These are phyloP conservation scores for Plotosus lineatus DNA, from an alignment of 2,113 vertebrate genomes.

Conservation along the genomic window DNA sequence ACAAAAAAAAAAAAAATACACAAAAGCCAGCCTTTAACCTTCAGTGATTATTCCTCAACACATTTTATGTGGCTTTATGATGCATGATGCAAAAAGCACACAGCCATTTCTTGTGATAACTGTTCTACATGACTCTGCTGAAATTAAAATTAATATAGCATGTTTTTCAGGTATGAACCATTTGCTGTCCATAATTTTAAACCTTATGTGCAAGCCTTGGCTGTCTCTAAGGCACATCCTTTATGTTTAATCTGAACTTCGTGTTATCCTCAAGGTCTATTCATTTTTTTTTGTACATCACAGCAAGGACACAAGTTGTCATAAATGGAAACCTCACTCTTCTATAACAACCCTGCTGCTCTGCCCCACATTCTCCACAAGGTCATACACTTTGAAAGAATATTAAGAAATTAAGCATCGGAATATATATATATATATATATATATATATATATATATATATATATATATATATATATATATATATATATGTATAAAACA, in stretches of 20 bases:
- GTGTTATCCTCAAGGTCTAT: background rate
- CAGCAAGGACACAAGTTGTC: constrained; percentile 6
- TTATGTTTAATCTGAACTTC: constrained; percentile 9
- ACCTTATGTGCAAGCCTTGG: background rate
- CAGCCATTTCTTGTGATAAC: background rate
- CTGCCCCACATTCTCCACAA: background rate
- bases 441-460: too few species aligned
- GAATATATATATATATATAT: too few species aligned
- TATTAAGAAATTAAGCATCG: background rate
- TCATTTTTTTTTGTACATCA: background rate
- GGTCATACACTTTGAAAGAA: constrained; percentile 1
- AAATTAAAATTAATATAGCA: background rate
- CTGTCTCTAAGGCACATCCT: constrained; percentile 1
- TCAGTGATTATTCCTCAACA: background rate
- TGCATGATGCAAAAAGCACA: background rate
- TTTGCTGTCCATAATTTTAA: constrained; percentile 6
- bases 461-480: too few species aligned
- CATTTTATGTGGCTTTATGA: background rate
- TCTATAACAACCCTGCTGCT: background rate
- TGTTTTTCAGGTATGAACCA: background rate
- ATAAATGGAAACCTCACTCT: constrained; percentile 12
- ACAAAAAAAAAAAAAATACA: too few species aligned
- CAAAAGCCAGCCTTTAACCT: too few species aligned
- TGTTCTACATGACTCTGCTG: background rate
- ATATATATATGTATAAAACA: too few species aligned